A percentile compares a stretch with the other conserved stretches of the same genome.
phyloP scores from a whole-genome alignment of 2,888 invertebrate genomes.

The Girardia tigrina region DNA sequence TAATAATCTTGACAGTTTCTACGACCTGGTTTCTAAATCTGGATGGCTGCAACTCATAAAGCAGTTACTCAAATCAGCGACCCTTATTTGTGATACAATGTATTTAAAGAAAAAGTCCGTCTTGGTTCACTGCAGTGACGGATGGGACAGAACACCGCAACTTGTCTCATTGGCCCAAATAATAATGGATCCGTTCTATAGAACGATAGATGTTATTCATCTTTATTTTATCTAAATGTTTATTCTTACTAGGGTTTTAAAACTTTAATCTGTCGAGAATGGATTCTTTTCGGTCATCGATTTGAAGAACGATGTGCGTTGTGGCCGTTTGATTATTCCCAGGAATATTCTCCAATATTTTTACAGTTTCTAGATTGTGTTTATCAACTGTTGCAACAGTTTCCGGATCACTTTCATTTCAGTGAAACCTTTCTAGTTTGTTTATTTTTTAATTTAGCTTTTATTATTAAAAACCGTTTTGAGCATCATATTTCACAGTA shows the following conservation, averaged over 20 bases:
- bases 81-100: constrained; percentile 60
- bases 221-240: constrained; percentile 18
- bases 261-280: constrained; percentile 78
- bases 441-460: constrained; percentile 39
- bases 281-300: constrained; percentile 94
- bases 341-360: constrained; percentile 90
- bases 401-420: constrained; percentile 84
- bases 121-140: constrained; percentile 91
- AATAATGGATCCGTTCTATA: constrained; percentile 77
- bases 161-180: constrained; percentile 84
- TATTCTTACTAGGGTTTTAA: constrained; percentile 67
- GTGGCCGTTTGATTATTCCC: constrained; percentile 61
- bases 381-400: constrained; percentile 73
- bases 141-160: constrained; percentile 96
- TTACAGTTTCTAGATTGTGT: constrained; percentile 93
- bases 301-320: constrained; percentile 76
- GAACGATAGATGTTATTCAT: constrained; percentile 64
- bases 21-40: constrained; percentile 70
- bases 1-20: no score
- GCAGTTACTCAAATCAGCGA: constrained; percentile 66
- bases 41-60: constrained; percentile 80
- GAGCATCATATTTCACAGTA: no score
- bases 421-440: constrained; percentile 76
- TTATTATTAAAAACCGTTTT: no score
- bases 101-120: constrained; percentile 71